Evolutionary conservation across 2,888 invertebrate genomes (phyloP).

Genomic region (Cybosia mesomella): DNA sequence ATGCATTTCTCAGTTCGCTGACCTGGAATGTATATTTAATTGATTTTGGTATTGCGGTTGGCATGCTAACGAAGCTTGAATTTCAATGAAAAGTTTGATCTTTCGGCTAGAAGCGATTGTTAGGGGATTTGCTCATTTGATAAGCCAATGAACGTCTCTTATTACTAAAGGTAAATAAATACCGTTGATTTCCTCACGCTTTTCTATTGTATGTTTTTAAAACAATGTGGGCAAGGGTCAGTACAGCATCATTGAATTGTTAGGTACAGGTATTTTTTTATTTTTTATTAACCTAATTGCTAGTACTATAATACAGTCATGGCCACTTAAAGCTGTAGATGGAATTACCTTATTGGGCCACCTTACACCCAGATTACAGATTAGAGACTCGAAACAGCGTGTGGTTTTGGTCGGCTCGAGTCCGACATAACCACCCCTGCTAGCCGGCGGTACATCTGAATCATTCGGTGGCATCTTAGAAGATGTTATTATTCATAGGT

Average conservation of each 20-base stretch:
- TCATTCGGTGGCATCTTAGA: background rate
- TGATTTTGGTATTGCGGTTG: slow-evolving; percentile 73
- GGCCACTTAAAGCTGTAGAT: too few relatives aligned
- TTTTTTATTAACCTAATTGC: too few relatives aligned
- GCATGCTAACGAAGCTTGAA: slow-evolving; percentile 63
- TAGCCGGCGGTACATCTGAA: too few relatives aligned
- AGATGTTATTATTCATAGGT: background rate
- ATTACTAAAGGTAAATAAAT: background rate
- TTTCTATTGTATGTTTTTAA: background rate
- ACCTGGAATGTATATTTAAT: slow-evolving; percentile 77
- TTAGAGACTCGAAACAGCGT: too few relatives aligned
- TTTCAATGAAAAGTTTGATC: slow-evolving; percentile 65
- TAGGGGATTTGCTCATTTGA: slow-evolving; percentile 24
- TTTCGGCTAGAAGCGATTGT: slow-evolving; percentile 52
- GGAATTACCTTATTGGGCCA: too few relatives aligned
- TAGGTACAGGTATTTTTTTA: background rate
- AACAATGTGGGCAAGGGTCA: too few relatives aligned
- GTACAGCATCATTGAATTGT: background rate
- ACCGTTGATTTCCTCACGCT: background rate
- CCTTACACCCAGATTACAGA: too few relatives aligned
- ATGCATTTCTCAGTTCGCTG: slow-evolving; percentile 77
- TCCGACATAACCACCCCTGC: too few relatives aligned
- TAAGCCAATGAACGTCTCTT: slow-evolving; percentile 17
- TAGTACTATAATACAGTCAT: too few relatives aligned
- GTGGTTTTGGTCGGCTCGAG: too few relatives aligned